Percentiles rank a stretch among this genome's conserved stretches.
Evolutionary conservation across 2,113 vertebrate genomes (phyloP).

Genomic region (Podarcis raffonei): DNA sequence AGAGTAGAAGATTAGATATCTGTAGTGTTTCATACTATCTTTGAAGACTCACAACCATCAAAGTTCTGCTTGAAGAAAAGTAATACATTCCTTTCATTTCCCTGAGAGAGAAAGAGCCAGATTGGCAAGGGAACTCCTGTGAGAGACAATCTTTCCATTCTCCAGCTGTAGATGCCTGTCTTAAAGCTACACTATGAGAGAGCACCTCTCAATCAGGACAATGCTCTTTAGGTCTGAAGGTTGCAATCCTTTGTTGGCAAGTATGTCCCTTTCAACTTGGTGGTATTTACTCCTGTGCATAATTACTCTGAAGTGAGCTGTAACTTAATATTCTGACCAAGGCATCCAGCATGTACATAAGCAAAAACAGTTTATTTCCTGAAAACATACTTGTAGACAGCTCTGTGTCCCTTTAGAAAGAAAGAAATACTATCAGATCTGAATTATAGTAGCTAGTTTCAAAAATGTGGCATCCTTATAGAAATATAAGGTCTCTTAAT

Average conservation of each 20-base stretch:
- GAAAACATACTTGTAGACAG: neutral
- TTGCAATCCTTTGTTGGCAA: neutral
- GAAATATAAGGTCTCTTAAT: neutral
- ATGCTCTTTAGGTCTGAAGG: neutral
- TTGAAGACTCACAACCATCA: neutral
- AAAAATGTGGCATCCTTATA: neutral
- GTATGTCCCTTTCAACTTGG: neutral
- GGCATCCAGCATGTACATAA: neutral
- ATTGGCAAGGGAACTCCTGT: neutral
- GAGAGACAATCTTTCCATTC: neutral
- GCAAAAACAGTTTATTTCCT: neutral
- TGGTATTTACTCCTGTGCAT: neutral
- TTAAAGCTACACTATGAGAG: neutral
- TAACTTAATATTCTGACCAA: neutral
- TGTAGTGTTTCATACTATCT: neutral
- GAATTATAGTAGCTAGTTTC: neutral
- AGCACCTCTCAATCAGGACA: neutral
- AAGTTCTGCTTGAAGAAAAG: neutral
- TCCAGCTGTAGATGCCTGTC: too few species aligned
- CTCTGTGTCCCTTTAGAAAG: neutral
- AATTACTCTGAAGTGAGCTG: neutral
- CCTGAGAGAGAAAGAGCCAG: neutral
- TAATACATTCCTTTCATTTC: neutral
- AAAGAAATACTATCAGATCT: neutral
- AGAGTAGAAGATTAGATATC: neutral